Conservation (phyloP, 2,888 invertebrate species). For the Augochlorella aurata region DNA sequence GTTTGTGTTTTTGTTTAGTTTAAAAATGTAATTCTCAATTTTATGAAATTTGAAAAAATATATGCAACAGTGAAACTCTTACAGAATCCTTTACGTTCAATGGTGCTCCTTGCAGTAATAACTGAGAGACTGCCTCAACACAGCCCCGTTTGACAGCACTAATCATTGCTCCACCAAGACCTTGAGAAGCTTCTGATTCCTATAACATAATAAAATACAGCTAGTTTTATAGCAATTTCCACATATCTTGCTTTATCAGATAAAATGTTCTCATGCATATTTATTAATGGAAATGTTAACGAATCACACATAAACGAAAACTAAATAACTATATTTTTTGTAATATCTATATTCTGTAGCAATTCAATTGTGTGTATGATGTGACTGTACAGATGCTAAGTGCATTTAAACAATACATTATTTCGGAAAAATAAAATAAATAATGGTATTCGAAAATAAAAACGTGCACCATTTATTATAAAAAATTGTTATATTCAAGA, state of each 20-base stretch:
- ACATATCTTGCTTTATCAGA: neutral
- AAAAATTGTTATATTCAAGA: conserved; percentile 66
- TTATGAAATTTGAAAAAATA: neutral
- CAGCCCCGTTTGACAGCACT: conserved; percentile 80
- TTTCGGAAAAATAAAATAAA: conserved; percentile 30
- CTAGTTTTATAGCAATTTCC: conserved; percentile 19
- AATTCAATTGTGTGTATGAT: conserved; percentile 56
- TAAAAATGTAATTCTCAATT: no score
- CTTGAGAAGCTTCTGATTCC: conserved; percentile 80
- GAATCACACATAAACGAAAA: conserved; percentile 2
- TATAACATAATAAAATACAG: conserved; percentile 63
- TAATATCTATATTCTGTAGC: conserved; percentile 48
- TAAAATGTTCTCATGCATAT: conserved; percentile 20
- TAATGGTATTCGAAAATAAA: conserved; percentile 15
- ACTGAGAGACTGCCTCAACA: conserved; percentile 78
- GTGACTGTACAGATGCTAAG: conserved; percentile 65
- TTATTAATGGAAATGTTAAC: conserved; percentile 15
- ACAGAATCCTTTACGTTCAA: conserved; percentile 79
- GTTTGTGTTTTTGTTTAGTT: no score
- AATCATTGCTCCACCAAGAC: conserved; percentile 79
- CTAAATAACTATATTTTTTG: conserved; percentile 14
- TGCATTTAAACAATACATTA: conserved; percentile 42
- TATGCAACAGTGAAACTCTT: conserved; percentile 44
- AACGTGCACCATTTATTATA: conserved; percentile 31
- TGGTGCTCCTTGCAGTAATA: conserved; percentile 79